These are phyloP conservation scores for Hyperoodon ampullatus DNA, from an alignment of 2,113 vertebrate genomes.

Conservation along the genomic window DNA sequence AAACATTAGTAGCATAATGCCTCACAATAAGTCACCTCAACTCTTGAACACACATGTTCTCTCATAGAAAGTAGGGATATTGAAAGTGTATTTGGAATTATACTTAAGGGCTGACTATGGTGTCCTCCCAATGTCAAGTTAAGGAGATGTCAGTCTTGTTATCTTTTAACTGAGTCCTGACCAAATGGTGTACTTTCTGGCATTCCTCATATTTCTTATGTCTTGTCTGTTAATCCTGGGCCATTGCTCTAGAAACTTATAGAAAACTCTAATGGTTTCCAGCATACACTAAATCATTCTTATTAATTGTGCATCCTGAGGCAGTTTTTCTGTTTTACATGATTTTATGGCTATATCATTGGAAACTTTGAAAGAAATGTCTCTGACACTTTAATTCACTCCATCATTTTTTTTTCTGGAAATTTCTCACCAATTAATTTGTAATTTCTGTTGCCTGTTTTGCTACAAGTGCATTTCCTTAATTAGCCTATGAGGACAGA, in stretches of 20 bases:
- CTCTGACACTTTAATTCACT: constrained; percentile 18
- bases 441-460: constrained; percentile 12
- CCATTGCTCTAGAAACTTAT: background rate
- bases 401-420: constrained; percentile 36
- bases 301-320: background rate
- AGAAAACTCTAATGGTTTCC: background rate
- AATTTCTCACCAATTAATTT: constrained; percentile 54
- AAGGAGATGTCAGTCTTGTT: background rate
- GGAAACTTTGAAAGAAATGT: background rate
- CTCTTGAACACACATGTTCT: background rate
- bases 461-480: constrained; percentile 54
- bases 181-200: background rate
- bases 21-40: background rate
- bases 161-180: background rate
- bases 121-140: background rate
- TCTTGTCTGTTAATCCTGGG: background rate
- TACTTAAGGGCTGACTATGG: background rate
- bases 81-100: background rate
- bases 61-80: background rate
- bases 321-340: background rate
- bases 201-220: background rate
- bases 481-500: constrained; percentile 47
- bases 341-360: background rate
- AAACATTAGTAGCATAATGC: background rate
- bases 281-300: background rate